Base-by-base conservation (phyloP, 2,797 vertebrate genomes). In the Orientallactaga sibirica region DNA sequence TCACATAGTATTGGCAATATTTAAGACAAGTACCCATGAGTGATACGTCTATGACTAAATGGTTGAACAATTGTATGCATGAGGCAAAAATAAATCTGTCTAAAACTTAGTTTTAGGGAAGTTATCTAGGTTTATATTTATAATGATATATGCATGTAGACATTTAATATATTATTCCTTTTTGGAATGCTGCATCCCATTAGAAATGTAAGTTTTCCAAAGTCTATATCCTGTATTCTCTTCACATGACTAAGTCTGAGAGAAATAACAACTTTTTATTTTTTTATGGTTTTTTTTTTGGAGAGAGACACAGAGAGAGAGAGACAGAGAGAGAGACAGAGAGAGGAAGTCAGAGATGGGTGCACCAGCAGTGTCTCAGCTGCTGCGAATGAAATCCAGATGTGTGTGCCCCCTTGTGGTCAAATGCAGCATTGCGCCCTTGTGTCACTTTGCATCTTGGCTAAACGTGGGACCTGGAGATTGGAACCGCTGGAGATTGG, bases 101-200 rank as follows among this genome's bases (percentile, higher is more conserved):
- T 88, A 96, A 96, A 95, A 95, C 74, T 87, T 93, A 91, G 81
- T 86, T 96, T 93, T 67, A 70, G 37, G 75, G 37, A 87, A 75
- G 29, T n/a, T 86, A 48, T 52, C 18, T 85, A 90, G n/a, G 90
- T 29, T 95, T 95, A 93, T 91, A 90, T 90, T 91, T 95, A 92
- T 67, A 80, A 86, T 87, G 78, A 89, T 80, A 85, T 95, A 48
- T 94, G 73, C 93, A 64, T 85, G 5, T 96, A 92, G 29, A 12
- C 64, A 88, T 90, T 96, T 96, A 82, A 83, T 82, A 73, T 76
- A 81, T 79, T 90, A n/a, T 58, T 10, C 77, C 29, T 22, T 79
- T 58, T 81, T 48, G 81, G n/a, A 14, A 90, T 90, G 62, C 62
- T 92, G 19, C 70, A 61, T 96, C 91, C 96, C 82, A 64, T 74